These are phyloP conservation scores for Tolypeutes matacus DNA, from an alignment of 2,797 vertebrate species.

Conservation along the genomic window DNA sequence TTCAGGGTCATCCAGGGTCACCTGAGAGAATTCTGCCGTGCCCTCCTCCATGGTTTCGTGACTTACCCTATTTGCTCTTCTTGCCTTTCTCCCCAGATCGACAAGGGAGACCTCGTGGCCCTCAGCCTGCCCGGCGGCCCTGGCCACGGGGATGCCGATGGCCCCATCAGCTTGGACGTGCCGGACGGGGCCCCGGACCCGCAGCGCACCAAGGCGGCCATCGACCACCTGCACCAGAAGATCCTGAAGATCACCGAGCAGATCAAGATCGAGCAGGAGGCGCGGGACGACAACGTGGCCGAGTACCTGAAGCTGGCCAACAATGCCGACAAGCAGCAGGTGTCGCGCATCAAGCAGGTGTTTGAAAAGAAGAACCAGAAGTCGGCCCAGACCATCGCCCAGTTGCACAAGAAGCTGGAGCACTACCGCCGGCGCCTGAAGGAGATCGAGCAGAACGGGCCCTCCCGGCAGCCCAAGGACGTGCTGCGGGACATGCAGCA, in stretches of 20 bases:
- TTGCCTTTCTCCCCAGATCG: constrained; percentile 89
- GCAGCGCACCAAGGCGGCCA: constrained; percentile 94
- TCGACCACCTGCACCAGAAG: constrained; percentile 99
- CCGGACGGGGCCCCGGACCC: constrained; percentile 92
- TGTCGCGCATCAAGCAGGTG: constrained; percentile 98
- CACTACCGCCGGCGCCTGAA: constrained; percentile 98
- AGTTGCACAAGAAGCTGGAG: constrained; percentile 98
- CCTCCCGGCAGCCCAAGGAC: constrained; percentile 96
- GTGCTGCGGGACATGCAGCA: constrained; percentile 99
- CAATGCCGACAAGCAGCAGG: constrained; percentile 98
- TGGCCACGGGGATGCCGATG: constrained; percentile 94
- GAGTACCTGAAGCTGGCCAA: constrained; percentile 98
- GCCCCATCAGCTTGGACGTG: constrained; percentile 94
- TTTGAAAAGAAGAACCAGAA: constrained; percentile 99
- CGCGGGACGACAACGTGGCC: constrained; percentile 97
- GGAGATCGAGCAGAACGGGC: constrained; percentile 98
- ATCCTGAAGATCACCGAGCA: constrained; percentile 99
- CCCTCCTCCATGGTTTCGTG: accelerated
- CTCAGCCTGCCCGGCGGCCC: constrained; percentile 91
- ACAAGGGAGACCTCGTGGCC: constrained; percentile 94
- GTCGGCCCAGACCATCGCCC: constrained; percentile 97
- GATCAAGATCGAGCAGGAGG: constrained; percentile 98
- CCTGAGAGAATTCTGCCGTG: background rate
- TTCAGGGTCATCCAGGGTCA: background rate
- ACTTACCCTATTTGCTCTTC: background rate